Conservation (phyloP, 2,797 vertebrate species). For the Notoglanidium macrostoma region DNA sequence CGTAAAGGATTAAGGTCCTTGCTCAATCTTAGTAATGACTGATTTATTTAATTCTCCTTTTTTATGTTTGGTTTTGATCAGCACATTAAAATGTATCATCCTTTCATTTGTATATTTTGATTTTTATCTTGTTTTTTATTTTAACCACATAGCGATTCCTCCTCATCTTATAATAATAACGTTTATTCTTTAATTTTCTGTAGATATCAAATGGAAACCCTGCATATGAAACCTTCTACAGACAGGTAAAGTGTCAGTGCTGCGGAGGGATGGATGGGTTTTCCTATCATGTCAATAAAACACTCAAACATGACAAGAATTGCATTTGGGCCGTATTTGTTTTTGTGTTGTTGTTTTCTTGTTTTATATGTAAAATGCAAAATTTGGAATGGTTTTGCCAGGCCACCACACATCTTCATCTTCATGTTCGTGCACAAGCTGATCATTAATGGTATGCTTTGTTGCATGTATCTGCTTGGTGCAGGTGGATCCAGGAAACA, state of each 20-base stretch:
- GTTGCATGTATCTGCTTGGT: conserved; percentile 17
- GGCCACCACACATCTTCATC: too few relatives aligned
- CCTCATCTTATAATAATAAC: background rate
- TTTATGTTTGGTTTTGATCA: too few relatives aligned
- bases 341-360: background rate
- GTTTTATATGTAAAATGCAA: background rate
- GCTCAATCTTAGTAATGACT: background rate
- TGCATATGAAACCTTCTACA: conserved; percentile 89
- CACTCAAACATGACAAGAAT: background rate
- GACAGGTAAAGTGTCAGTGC: conserved; percentile 77
- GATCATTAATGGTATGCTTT: background rate
- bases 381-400: background rate
- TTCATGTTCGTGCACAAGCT: background rate
- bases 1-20: background rate
- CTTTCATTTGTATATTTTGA: background rate
- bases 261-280: background rate
- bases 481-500: conserved; percentile 89
- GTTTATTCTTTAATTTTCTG: background rate
- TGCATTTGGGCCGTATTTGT: background rate
- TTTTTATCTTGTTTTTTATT: background rate
- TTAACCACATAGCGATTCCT: background rate
- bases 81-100: background rate
- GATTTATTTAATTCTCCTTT: too few relatives aligned
- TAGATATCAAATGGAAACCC: conserved; percentile 90
- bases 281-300: background rate